phyloP scores from a whole-genome alignment of 2,113 vertebrate genomes.

The Beaufortia kweichowensis region DNA sequence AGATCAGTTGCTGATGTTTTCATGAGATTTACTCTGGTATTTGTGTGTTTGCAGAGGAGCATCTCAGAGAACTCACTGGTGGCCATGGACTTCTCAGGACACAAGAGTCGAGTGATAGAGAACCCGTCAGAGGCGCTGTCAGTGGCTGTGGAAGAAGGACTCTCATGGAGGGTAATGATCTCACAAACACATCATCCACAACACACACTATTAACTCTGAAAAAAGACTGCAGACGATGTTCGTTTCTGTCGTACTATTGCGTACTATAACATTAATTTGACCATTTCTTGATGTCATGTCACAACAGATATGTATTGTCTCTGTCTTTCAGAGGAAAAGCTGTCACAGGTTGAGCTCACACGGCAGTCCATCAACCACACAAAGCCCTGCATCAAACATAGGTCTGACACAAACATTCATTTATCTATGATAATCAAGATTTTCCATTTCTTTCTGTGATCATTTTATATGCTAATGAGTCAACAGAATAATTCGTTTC shows the following conservation, averaged over 20 bases:
- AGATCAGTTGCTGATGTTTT: too few species aligned
- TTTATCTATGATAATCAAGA: too few species aligned
- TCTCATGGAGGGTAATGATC: constrained; percentile 88
- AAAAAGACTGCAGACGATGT: too few species aligned
- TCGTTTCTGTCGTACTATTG: too few species aligned
- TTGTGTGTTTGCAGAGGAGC: constrained; percentile 83
- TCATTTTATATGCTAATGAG: too few species aligned
- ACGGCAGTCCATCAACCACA: constrained; percentile 82
- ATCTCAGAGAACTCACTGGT: constrained; percentile 97
- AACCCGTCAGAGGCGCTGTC: constrained; percentile 94
- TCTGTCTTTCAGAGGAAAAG: constrained; percentile 84
- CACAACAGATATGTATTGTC: background rate
- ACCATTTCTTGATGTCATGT: too few species aligned
- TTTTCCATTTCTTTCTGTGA: too few species aligned
- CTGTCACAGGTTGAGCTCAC: constrained; percentile 84
- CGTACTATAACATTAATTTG: too few species aligned
- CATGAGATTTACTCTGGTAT: background rate
- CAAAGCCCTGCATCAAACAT: constrained; percentile 77
- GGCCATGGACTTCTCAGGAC: constrained; percentile 98
- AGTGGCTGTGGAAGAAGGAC: constrained; percentile 93
- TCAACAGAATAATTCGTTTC: background rate
- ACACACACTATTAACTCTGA: constrained; percentile 12
- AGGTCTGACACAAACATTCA: constrained; percentile 72
- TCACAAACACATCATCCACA: background rate
- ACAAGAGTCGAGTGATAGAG: constrained; percentile 91